Conservation (phyloP, 2,797 vertebrate genomes). For the Ataeniobius toweri region DNA sequence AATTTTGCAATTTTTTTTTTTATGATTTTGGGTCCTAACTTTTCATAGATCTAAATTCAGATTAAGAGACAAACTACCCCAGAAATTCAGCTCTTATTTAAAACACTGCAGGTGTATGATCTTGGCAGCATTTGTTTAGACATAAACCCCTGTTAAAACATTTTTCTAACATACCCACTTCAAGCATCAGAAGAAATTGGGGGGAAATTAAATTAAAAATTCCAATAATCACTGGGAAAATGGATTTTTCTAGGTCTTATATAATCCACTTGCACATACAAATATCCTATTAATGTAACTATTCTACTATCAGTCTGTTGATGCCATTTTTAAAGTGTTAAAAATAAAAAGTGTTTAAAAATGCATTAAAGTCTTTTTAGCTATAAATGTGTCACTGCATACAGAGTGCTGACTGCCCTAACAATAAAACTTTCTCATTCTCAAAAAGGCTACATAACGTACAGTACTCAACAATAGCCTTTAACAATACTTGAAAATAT, state of each 20-base stretch:
- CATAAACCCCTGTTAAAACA: not conserved
- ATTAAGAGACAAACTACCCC: too few relatives aligned
- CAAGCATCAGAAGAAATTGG: not conserved
- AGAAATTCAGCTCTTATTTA: too few relatives aligned
- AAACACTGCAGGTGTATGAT: not conserved
- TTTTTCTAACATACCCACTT: not conserved
- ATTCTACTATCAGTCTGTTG: too few relatives aligned
- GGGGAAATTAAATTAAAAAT: not conserved
- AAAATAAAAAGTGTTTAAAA: not conserved
- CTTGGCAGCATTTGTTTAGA: not conserved
- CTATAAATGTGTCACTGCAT: not conserved
- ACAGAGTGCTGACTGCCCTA: not conserved
- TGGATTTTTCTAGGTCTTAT: not conserved
- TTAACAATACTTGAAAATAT: not conserved
- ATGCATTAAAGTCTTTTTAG: not conserved
- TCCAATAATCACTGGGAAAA: not conserved
- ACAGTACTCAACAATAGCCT: not conserved
- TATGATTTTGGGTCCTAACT: too few relatives aligned
- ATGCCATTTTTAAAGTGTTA: too few relatives aligned
- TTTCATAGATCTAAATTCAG: too few relatives aligned
- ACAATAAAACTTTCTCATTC: not conserved
- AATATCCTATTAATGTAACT: not conserved
- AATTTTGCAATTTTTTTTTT: too few relatives aligned
- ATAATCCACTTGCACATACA: not conserved
- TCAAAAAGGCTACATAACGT: not conserved